phyloP scores from a whole-genome alignment of 2,113 vertebrate species.

The Podarcis raffonei region DNA sequence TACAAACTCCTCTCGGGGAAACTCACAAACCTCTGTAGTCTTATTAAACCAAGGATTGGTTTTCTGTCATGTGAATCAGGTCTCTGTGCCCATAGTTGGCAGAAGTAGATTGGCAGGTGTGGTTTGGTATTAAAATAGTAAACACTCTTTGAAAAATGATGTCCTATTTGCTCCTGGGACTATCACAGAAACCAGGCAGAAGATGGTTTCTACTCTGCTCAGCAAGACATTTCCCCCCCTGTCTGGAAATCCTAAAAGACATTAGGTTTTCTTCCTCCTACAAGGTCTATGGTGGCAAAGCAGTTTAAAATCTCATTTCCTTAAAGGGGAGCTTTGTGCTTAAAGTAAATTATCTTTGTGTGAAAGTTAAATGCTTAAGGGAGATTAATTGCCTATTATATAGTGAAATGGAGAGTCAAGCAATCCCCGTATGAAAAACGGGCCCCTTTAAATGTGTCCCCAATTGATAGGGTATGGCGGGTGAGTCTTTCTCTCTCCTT shows the following conservation, averaged over 20 bases:
- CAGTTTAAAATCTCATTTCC: constrained; percentile 32
- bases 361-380: constrained; percentile 19
- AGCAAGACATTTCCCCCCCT: too few relatives aligned
- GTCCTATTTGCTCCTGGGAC: neutral
- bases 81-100: neutral
- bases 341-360: constrained; percentile 30
- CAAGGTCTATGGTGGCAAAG: neutral
- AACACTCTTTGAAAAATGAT: neutral
- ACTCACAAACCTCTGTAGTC: too few relatives aligned
- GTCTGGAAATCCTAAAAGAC: neutral
- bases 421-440: neutral
- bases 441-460: neutral
- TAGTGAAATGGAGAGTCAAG: neutral
- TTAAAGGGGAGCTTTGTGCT: constrained; percentile 8
- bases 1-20: too few relatives aligned
- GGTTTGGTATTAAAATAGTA: neutral
- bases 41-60: too few relatives aligned
- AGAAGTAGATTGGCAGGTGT: neutral
- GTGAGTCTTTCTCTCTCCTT: constrained; percentile 21
- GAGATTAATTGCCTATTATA: constrained; percentile 17
- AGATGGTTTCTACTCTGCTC: neutral
- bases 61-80: too few relatives aligned
- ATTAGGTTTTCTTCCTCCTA: neutral
- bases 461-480: neutral
- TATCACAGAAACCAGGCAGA: neutral